Conservation (phyloP, 2,113 vertebrate species). For the Zosterops hypoxanthus region DNA sequence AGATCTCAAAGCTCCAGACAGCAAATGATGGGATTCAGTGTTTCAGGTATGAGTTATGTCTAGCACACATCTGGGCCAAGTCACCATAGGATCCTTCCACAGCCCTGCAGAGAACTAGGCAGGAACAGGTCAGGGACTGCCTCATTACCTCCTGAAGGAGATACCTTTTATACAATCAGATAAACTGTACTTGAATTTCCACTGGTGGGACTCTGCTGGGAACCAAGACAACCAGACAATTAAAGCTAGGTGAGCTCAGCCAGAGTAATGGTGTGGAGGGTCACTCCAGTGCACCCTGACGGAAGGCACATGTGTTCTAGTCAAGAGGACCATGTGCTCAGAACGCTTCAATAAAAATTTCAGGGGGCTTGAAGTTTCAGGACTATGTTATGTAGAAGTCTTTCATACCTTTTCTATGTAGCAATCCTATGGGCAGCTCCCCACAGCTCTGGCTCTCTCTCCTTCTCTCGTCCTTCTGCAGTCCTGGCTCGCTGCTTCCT, state of each 20-base stretch:
- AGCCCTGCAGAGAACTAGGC: background rate
- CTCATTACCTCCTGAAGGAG: background rate
- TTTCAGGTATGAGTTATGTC: background rate
- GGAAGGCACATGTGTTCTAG: background rate
- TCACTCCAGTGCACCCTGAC: rapidly evolving
- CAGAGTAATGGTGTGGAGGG: background rate
- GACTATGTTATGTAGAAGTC: too few species aligned
- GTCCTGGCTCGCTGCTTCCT: too few species aligned
- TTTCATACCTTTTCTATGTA: too few species aligned
- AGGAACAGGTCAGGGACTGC: background rate
- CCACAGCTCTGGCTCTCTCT: too few species aligned
- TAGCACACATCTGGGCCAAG: background rate
- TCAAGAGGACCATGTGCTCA: too few species aligned
- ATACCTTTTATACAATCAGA: background rate
- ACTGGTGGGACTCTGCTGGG: background rate
- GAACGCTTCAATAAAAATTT: too few species aligned
- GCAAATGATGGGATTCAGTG: background rate
- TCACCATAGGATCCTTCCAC: background rate
- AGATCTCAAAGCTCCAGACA: background rate
- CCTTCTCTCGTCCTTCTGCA: too few species aligned
- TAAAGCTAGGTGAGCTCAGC: background rate
- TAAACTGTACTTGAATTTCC: background rate
- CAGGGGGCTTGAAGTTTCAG: too few species aligned
- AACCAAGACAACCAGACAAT: background rate
- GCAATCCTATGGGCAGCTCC: too few species aligned